Evolutionary conservation across 2,888 invertebrate species (phyloP).

Genomic region (Chirona hameri): DNA sequence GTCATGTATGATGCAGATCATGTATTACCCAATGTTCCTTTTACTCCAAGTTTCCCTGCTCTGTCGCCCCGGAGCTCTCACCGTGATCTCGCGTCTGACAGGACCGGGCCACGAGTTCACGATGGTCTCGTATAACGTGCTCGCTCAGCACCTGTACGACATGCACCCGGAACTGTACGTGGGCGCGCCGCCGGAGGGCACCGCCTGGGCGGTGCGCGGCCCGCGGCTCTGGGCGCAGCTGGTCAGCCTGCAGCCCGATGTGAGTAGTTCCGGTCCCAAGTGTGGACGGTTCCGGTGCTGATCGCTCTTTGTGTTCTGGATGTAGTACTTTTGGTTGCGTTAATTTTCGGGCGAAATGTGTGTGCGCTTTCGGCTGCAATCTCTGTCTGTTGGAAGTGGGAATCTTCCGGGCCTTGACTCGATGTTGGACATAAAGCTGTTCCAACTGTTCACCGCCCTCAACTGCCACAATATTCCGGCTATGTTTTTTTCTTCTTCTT

Average conservation of each 20-base stretch:
- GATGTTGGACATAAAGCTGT: too few relatives aligned
- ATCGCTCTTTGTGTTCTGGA: too few relatives aligned
- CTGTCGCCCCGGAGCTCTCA: background rate
- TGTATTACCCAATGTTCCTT: too few relatives aligned
- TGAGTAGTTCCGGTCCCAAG: background rate
- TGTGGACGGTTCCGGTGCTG: too few relatives aligned
- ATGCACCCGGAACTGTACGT: slow-evolving; percentile 34
- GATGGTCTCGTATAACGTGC: slow-evolving; percentile 38
- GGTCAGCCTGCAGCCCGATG: background rate
- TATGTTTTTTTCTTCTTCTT: background rate
- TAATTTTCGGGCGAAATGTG: too few relatives aligned
- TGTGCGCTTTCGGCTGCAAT: too few relatives aligned
- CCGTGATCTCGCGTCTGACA: background rate
- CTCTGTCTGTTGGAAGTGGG: too few relatives aligned
- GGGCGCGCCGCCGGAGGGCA: slow-evolving; percentile 31
- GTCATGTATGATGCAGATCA: too few relatives aligned
- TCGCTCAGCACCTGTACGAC: slow-evolving; percentile 37
- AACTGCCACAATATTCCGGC: too few relatives aligned
- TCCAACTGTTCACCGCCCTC: too few relatives aligned
- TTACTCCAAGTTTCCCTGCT: background rate
- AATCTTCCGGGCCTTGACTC: too few relatives aligned
- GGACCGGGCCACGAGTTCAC: slow-evolving; percentile 32
- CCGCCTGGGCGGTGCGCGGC: slow-evolving; percentile 33
- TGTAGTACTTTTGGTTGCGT: too few relatives aligned
- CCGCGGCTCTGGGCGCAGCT: background rate